Base-by-base conservation (phyloP, 2,888 invertebrate species). In the Ophraella communa region DNA sequence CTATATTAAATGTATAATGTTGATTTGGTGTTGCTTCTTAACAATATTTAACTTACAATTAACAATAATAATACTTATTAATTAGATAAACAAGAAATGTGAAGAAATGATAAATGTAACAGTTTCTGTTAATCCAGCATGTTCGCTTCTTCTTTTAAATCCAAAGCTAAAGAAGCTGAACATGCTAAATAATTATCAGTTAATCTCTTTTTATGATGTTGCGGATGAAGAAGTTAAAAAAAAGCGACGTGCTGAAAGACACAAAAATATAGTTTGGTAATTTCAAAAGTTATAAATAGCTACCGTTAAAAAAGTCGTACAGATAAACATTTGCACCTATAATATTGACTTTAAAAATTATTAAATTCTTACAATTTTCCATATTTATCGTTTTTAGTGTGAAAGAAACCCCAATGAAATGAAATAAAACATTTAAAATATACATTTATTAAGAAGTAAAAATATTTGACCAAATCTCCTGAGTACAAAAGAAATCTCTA, bases 11-110 rank as follows among this genome's bases (percentile, higher is more conserved):
- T 33, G 56, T 64, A 67, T 66, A 65, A 69, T 56, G 62, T 58
- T 67, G 66, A 67, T 70, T 70, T 70, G 70, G 70, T 70, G 68
- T 70, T 69, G 64, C 56, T 62, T 59, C 57, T 49, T 57, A 56
- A 57, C 47, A 58, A 62, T 62, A 59, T 51, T 56, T 47, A 60
- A 60, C 55, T 60, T 55, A 63, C 39, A 55, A 62, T 59, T 63
- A 62, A 59, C 30, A 30, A 65, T 60, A 63, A 66, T 59, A 57
- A 57, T 57, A 57, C 27, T 56, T 21, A 17, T 27, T 55, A 65
- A 61, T 39, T 54, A 65, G 20, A 44, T 57, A 45, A 57, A 57
- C 24, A 24, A 39, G 10, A 30, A 57, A 7, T 39, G 7, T 39
- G 1, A 39, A 39, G 17, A 39, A 39, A 14, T 39, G 4, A 39